A percentile compares a stretch with the other conserved stretches of the same genome.
phyloP scores from a whole-genome alignment of 2,888 invertebrate species.

The Coleophora deauratella region DNA sequence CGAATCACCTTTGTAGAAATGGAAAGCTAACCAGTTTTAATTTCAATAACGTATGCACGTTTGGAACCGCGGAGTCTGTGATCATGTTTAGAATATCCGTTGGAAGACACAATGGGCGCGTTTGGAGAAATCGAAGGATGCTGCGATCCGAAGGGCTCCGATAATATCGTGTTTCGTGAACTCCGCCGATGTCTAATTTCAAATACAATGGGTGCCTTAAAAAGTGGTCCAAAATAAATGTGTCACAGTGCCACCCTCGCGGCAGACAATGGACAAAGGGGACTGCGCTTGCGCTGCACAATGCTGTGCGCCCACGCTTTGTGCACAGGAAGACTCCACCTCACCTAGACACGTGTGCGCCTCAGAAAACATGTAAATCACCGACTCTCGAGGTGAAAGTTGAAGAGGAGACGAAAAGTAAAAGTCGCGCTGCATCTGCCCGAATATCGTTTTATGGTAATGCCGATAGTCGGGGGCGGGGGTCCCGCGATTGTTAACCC shows the following conservation, averaged over 20 bases:
- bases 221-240: slow-evolving; percentile 69
- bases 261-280: slow-evolving; percentile 66
- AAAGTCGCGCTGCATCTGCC: slow-evolving; percentile 59
- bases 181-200: slow-evolving; percentile 67
- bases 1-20: slow-evolving; percentile 49
- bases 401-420: slow-evolving; percentile 62
- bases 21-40: slow-evolving; percentile 65
- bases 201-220: slow-evolving; percentile 68
- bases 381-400: slow-evolving; percentile 67
- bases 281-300: slow-evolving; percentile 47
- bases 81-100: slow-evolving; percentile 29
- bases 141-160: slow-evolving; percentile 41
- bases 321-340: slow-evolving; percentile 41
- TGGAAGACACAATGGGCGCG: slow-evolving; percentile 38
- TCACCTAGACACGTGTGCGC: slow-evolving; percentile 30
- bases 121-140: slow-evolving; percentile 46
- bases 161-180: slow-evolving; percentile 68
- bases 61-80: slow-evolving; percentile 27
- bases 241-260: slow-evolving; percentile 70
- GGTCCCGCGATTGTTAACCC: slow-evolving; percentile 43
- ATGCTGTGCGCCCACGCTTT: slow-evolving; percentile 55
- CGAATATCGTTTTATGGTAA: slow-evolving; percentile 48
- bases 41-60: slow-evolving; percentile 33
- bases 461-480: slow-evolving; percentile 28
- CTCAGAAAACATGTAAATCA: slow-evolving; percentile 56